Conservation (phyloP, 2,113 vertebrate genomes). For the Corythornis madagascariensis region DNA sequence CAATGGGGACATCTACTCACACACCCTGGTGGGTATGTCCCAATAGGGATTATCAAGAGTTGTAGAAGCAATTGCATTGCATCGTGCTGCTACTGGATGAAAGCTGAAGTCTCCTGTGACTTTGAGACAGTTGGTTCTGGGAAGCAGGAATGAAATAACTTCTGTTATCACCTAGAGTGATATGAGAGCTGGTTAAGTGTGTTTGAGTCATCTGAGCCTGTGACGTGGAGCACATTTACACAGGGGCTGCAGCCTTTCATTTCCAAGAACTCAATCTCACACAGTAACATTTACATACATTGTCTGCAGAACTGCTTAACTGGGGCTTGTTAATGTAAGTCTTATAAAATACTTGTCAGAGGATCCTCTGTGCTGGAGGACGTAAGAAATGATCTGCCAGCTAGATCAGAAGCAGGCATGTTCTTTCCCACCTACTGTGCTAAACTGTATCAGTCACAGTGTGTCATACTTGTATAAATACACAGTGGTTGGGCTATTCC, state of each 20-base stretch:
- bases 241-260: fast-evolving
- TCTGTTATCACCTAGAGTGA: background rate
- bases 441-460: background rate
- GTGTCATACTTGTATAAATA: slow-evolving; percentile 8
- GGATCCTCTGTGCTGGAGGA: background rate
- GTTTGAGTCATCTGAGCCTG: background rate
- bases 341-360: background rate
- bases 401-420: slow-evolving; percentile 8
- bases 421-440: background rate
- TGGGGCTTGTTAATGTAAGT: background rate
- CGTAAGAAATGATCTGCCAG: background rate
- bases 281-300: background rate
- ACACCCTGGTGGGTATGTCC: background rate
- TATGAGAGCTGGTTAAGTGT: background rate
- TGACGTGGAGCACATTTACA: background rate
- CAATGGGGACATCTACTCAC: background rate
- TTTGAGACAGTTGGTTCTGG: background rate
- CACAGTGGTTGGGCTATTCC: background rate
- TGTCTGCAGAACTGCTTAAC: background rate
- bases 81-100: background rate
- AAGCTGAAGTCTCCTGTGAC: slow-evolving; percentile 9
- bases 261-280: background rate
- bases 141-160: background rate
- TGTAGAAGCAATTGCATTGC: background rate
- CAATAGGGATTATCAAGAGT: background rate